Evolutionary conservation across 2,113 vertebrate genomes (phyloP).

Genomic region (Ctenodactylus gundi): DNA sequence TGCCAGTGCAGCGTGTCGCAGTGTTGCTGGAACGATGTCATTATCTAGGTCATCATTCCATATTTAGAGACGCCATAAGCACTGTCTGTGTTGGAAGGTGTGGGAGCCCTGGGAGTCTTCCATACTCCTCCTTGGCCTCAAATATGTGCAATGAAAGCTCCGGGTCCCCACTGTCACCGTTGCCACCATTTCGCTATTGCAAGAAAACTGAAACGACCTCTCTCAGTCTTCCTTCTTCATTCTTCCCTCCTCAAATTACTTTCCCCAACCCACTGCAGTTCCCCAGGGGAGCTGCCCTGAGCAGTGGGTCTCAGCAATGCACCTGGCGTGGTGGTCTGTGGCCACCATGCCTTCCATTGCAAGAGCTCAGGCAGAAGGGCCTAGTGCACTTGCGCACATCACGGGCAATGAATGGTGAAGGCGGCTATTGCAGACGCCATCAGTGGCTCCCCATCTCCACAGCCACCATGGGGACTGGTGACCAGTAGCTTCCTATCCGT

Average conservation of each 20-base stretch:
- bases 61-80: not conserved
- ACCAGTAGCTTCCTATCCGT: not conserved
- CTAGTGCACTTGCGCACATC: too few relatives aligned
- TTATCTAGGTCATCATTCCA: not conserved
- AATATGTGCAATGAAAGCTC: too few relatives aligned
- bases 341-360: not conserved
- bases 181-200: too few relatives aligned
- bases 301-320: fast-evolving
- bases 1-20: not conserved
- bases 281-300: not conserved
- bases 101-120: too few relatives aligned
- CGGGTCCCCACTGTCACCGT: not conserved
- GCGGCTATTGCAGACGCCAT: not conserved
- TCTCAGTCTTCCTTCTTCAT: not conserved
- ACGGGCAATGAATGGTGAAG: too few relatives aligned
- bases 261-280: not conserved
- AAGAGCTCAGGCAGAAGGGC: too few relatives aligned
- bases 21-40: not conserved
- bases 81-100: not conserved
- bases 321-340: not conserved
- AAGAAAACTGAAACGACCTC: not conserved
- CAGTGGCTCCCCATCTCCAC: not conserved
- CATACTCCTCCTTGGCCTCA: not conserved
- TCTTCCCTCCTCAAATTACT: not conserved
- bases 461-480: not conserved